phyloP scores from a whole-genome alignment of 1,140 invertebrate species.

The Eufriesea mexicana region DNA sequence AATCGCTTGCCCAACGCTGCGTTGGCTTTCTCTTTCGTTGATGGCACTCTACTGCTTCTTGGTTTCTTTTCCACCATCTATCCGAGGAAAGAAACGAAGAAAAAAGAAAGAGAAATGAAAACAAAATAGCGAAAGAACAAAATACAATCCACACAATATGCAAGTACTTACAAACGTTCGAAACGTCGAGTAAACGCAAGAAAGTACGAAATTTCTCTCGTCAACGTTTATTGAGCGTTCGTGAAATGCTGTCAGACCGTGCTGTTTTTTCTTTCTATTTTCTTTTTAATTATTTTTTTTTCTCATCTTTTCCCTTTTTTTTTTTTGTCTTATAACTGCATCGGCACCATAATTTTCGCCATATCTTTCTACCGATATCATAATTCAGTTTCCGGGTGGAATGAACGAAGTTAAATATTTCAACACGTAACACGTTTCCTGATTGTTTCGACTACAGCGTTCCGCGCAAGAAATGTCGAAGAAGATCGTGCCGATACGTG shows the following conservation, averaged over 20 bases:
- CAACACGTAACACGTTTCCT: neutral
- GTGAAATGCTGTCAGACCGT: conserved; percentile 42
- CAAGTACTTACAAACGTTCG: conserved; percentile 61
- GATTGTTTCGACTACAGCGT: neutral
- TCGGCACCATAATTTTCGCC: neutral
- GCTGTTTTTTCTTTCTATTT: neutral
- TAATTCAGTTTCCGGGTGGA: neutral
- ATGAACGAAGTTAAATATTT: neutral
- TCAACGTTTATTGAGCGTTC: conserved; percentile 59
- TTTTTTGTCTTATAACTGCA: neutral
- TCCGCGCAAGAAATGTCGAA: neutral
- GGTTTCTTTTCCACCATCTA: neutral
- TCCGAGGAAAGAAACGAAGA: neutral
- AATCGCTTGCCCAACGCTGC: conserved; percentile 42
- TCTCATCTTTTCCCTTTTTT: neutral
- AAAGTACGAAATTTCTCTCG: conserved; percentile 26
- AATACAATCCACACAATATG: conserved; percentile 60
- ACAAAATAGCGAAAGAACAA: conserved; percentile 16
- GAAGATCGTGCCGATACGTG: conserved; percentile 4
- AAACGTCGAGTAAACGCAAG: conserved; percentile 53
- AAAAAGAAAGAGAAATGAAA: neutral
- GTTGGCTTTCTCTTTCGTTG: conserved; percentile 29
- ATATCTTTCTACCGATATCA: neutral
- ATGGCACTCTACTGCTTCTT: conserved; percentile 52
- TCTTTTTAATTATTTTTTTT: neutral